phyloP scores from a whole-genome alignment of 2,113 vertebrate genomes.

The Otis tarda region DNA sequence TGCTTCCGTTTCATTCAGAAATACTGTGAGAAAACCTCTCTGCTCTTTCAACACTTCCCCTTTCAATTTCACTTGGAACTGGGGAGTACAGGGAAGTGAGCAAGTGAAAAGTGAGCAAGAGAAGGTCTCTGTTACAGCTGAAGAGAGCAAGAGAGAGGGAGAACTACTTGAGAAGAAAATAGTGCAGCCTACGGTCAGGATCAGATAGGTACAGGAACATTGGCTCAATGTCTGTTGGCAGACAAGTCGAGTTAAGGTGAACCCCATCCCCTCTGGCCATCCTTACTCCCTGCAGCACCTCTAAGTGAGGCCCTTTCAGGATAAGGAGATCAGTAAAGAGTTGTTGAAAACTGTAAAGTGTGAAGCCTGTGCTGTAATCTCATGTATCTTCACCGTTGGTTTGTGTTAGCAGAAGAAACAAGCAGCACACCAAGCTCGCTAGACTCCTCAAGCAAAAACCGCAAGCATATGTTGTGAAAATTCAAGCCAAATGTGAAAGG shows the following conservation, averaged over 20 bases:
- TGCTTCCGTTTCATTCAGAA: slow-evolving; percentile 12
- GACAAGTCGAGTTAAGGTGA: rapidly evolving
- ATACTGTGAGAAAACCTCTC: not conserved
- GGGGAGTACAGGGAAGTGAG: not conserved
- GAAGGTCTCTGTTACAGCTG: not conserved
- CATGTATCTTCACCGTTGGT: not conserved
- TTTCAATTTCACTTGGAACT: not conserved
- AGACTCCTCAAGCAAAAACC: not conserved
- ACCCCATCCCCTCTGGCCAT: not conserved
- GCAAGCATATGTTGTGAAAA: not conserved
- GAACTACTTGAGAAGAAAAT: not conserved
- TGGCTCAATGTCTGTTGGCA: not conserved
- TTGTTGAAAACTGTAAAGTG: rapidly evolving
- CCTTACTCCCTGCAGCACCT: not conserved
- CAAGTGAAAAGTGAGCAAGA: not conserved
- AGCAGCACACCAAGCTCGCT: not conserved
- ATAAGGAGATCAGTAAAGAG: not conserved
- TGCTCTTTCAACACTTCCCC: slow-evolving; percentile 29
- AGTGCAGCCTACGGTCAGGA: not conserved
- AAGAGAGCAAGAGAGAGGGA: not conserved
- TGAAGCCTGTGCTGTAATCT: not conserved
- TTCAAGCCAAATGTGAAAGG: slow-evolving; percentile 16
- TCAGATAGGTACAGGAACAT: not conserved
- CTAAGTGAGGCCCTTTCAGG: not conserved
- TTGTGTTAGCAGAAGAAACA: not conserved